These are phyloP conservation scores for Cryptophagus acutangulus DNA, from an alignment of 2,888 invertebrate species.

Conservation along the genomic window DNA sequence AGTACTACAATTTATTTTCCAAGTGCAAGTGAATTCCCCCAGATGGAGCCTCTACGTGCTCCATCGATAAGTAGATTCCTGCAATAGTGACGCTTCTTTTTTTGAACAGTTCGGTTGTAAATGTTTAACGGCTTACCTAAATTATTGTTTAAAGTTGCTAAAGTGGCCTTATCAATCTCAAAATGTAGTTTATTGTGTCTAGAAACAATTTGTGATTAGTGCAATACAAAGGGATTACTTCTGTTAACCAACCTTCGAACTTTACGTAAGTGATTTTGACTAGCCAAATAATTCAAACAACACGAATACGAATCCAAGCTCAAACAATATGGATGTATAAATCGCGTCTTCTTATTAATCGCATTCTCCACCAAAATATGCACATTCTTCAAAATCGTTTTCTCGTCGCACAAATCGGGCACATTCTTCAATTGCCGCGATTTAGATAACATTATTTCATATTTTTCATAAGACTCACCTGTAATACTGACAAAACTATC, in stretches of 20 bases:
- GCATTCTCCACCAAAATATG: constrained; percentile 58
- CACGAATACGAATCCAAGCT: constrained; percentile 62
- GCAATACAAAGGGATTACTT: too few relatives aligned
- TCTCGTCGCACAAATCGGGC: constrained; percentile 47
- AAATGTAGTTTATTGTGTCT: constrained; percentile 22
- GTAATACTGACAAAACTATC: constrained; percentile 47
- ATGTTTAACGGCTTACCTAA: constrained; percentile 36
- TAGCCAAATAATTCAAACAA: constrained; percentile 54
- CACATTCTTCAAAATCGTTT: constrained; percentile 51
- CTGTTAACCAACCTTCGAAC: constrained; percentile 40
- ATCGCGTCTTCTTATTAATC: constrained; percentile 42
- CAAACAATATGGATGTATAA: constrained; percentile 67
- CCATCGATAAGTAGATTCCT: too few relatives aligned
- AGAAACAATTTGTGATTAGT: constrained; percentile 8
- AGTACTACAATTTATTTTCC: too few relatives aligned
- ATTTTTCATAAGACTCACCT: too few relatives aligned
- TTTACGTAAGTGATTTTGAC: constrained; percentile 45
- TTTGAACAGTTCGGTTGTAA: too few relatives aligned
- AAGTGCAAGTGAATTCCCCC: too few relatives aligned
- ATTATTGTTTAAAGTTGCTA: constrained; percentile 28
- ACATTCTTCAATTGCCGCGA: constrained; percentile 34
- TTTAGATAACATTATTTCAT: too few relatives aligned
- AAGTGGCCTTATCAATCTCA: constrained; percentile 24
- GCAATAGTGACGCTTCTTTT: too few relatives aligned
- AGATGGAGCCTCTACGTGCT: too few relatives aligned